These are phyloP conservation scores for Tromatobia lineatoria DNA, from an alignment of 2,888 invertebrate genomes.

Conservation along the genomic window DNA sequence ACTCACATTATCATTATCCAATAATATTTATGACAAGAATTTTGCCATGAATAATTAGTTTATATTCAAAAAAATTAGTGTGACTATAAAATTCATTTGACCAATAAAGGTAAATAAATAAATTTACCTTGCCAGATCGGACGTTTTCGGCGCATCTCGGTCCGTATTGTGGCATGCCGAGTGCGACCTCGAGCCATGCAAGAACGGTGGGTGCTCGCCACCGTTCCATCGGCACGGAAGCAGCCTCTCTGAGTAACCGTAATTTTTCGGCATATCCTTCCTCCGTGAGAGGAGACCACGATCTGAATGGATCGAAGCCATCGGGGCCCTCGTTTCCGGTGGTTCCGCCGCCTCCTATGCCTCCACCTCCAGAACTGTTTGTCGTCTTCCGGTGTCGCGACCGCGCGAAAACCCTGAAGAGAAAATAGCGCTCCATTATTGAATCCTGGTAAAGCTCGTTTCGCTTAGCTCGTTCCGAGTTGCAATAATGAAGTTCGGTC, in stretches of 20 bases:
- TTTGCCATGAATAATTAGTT: not conserved
- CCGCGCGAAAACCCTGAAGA: constrained; percentile 92
- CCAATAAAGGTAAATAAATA: not conserved
- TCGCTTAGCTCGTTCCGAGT: constrained; percentile 32
- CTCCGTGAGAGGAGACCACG: constrained; percentile 90
- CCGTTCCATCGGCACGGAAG: constrained; percentile 93
- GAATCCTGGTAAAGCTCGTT: constrained; percentile 15
- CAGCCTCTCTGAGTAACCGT: constrained; percentile 92
- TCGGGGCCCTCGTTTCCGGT: constrained; percentile 88
- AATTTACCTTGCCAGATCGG: constrained; percentile 95
- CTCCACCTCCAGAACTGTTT: constrained; percentile 85
- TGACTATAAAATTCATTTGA: not conserved
- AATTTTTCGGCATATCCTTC: constrained; percentile 93
- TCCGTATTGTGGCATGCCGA: constrained; percentile 98
- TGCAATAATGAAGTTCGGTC: constrained; percentile 34
- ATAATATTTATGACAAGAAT: not conserved
- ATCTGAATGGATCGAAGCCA: constrained; percentile 86
- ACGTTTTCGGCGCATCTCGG: constrained; percentile 96
- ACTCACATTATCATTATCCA: too few relatives aligned
- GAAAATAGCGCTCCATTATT: constrained; percentile 41
- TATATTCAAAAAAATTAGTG: too few relatives aligned
- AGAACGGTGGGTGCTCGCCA: constrained; percentile 97
- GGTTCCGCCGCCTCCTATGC: constrained; percentile 86
- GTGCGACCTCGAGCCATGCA: constrained; percentile 97
- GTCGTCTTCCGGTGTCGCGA: constrained; percentile 93